These are phyloP conservation scores for Umimayanthus kanabou DNA, from an alignment of 92 coral and sea anemone species.

Conservation along the genomic window DNA sequence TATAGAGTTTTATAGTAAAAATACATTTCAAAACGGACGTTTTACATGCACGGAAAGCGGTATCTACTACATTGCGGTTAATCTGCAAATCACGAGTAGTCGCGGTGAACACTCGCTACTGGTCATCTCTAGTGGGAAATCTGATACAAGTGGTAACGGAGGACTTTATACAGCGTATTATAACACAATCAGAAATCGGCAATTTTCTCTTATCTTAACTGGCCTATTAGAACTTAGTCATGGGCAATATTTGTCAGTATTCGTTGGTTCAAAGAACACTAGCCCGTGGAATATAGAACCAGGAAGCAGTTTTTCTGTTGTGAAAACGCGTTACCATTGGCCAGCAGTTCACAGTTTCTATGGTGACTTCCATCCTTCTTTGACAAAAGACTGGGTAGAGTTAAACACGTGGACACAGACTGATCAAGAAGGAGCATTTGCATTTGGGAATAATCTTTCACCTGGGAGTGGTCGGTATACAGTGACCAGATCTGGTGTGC, in stretches of 20 bases:
- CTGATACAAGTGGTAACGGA: conserved; percentile 58
- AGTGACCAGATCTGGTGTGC: conserved; percentile 50
- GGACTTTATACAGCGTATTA: conserved; percentile 53
- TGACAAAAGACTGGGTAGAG: conserved; percentile 46
- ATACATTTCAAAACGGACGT: conserved; percentile 52
- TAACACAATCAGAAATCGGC: conserved; percentile 36
- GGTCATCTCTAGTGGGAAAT: conserved; percentile 57
- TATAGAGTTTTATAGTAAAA: conserved; percentile 39
- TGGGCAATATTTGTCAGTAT: conserved; percentile 49
- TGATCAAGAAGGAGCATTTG: conserved; percentile 52
- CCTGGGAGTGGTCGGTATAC: conserved; percentile 33
- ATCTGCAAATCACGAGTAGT: conserved; percentile 49
- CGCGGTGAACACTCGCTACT: conserved; percentile 48
- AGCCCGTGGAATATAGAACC: conserved; percentile 46
- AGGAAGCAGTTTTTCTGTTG: conserved; percentile 56
- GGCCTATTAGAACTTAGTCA: conserved; percentile 61
- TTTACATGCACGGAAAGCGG: conserved; percentile 58
- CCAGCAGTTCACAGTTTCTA: conserved; percentile 63
- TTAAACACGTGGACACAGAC: conserved; percentile 46
- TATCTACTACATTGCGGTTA: conserved; percentile 50
- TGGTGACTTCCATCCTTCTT: not conserved
- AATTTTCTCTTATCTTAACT: conserved; percentile 45
- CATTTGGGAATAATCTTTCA: conserved; percentile 40
- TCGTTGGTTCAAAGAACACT: conserved; percentile 41
- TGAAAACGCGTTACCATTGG: conserved; percentile 57